These are phyloP conservation scores for Xestia xanthographa DNA, from an alignment of 2,888 invertebrate species.

Conservation along the genomic window DNA sequence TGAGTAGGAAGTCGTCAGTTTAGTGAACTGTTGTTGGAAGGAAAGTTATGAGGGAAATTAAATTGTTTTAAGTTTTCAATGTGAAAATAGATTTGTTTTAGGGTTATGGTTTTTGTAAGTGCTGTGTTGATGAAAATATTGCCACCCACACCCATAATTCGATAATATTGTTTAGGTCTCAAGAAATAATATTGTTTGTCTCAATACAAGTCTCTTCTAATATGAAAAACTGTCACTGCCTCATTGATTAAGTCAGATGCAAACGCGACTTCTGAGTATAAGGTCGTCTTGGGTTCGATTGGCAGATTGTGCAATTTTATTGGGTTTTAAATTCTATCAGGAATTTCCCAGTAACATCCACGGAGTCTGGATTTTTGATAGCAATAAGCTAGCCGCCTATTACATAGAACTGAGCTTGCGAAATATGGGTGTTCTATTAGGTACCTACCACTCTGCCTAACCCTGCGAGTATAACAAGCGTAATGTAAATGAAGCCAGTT, in stretches of 20 bases:
- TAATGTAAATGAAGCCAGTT: neutral
- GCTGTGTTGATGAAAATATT: slow-evolving; percentile 1
- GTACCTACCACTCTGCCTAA: neutral
- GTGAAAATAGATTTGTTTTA: slow-evolving; percentile 46
- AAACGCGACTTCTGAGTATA: neutral
- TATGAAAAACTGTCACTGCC: neutral
- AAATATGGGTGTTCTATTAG: neutral
- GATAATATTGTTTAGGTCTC: neutral
- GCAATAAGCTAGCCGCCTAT: neutral
- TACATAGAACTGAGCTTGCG: neutral
- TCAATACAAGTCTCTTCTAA: too few relatives aligned
- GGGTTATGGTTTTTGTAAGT: slow-evolving; percentile 15
- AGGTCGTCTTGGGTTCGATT: neutral
- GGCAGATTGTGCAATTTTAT: neutral
- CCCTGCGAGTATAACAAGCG: neutral
- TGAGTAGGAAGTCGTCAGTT: slow-evolving; percentile 60
- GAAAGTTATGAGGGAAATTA: slow-evolving; percentile 33
- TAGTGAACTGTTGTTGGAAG: slow-evolving; percentile 45
- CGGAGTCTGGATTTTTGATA: neutral
- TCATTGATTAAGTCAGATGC: neutral
- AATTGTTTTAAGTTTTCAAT: slow-evolving; percentile 45
- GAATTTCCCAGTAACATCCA: neutral
- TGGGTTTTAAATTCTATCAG: neutral
- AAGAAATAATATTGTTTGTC: neutral
- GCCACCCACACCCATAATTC: neutral